Base-by-base conservation (phyloP, 2,797 vertebrate species). In the Chelonia mydas region DNA sequence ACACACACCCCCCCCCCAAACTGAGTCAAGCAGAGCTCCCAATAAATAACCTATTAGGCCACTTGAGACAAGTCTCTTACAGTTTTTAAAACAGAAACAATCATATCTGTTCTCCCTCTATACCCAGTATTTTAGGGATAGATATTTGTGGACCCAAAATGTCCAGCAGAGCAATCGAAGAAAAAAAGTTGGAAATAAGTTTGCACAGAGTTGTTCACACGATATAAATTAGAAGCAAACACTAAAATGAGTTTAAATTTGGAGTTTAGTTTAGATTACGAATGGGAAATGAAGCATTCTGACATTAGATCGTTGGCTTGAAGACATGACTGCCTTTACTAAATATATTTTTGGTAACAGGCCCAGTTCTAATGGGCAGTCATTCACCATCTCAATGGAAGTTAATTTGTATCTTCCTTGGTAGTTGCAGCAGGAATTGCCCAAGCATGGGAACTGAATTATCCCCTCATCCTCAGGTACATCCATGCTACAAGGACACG, bases 71-170 rank as follows among this genome's bases (percentile, higher is more conserved):
- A 81, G 6, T 28, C 31, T 12, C 13, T 41, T 5, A 11, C 0
- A 19, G 12, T 13, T 80, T 27, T 17, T 27, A 17, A 16, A 1
- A 11, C 1, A 10, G 50, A 10, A 54, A 13, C 16, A 5, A 41
- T 28, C 54, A 79, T 96, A 99, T 99, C 98, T 99, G 99, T 37
- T 99, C 99, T 93, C 99, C 99, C 95, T 99, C 99, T 11, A 99
- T 95, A 3, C 99, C 99, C 99, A 99, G 99, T 21, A 99, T 99
- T 96, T 98, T 99, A 2, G 99, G 99, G 92, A 41, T 41, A 41
- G 41, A 41, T 41, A 41, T 41, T 41, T 41, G 41, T 41, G 41
- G 41, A 41, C 41, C 41, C 41, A 41, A 41, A 41, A 41, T 97
- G 96, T 99, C 99, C 94, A 99, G 98, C 90, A 99, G 97, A 5